phyloP scores from a whole-genome alignment of 2,113 vertebrate genomes.

The Heteronetta atricapilla region DNA sequence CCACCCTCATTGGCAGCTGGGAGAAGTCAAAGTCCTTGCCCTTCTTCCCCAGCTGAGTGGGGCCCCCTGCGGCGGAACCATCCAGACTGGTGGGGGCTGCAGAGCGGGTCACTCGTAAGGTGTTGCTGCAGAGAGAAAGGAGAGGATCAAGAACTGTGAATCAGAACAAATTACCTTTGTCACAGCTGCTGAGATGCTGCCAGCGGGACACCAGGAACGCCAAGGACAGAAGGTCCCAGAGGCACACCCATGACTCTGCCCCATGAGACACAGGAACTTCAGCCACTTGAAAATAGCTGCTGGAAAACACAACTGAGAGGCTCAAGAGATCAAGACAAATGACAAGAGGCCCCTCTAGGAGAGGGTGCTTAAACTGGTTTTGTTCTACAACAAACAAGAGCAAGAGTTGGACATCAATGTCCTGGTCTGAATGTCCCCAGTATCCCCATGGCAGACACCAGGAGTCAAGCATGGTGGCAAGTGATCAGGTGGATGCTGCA shows the following conservation, averaged over 20 bases:
- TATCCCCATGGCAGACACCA: not conserved
- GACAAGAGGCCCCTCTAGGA: not conserved
- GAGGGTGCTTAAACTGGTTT: not conserved
- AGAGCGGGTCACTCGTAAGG: slow-evolving; percentile 89
- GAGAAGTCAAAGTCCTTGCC: slow-evolving; percentile 96
- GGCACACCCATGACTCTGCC: not conserved
- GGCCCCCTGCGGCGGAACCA: slow-evolving; percentile 72
- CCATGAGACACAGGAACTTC: not conserved
- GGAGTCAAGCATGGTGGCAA: not conserved
- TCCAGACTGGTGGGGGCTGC: slow-evolving; percentile 93
- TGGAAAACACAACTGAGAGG: not conserved
- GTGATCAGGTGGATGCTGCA: not conserved
- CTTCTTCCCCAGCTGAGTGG: slow-evolving; percentile 88
- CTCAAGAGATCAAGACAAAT: not conserved
- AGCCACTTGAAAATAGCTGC: not conserved
- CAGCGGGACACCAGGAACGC: not conserved
- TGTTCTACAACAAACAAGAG: not conserved
- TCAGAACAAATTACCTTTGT: not conserved
- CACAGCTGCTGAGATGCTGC: fast-evolving
- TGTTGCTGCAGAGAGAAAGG: slow-evolving; percentile 82
- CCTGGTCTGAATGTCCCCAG: not conserved
- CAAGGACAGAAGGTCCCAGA: not conserved
- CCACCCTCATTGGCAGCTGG: slow-evolving; percentile 89
- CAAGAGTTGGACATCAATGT: not conserved
- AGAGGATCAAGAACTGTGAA: not conserved